Percentiles rank a stretch among this genome's conserved stretches.
phyloP scores from a whole-genome alignment of 2,888 invertebrate species.

The Erebia aethiops region DNA sequence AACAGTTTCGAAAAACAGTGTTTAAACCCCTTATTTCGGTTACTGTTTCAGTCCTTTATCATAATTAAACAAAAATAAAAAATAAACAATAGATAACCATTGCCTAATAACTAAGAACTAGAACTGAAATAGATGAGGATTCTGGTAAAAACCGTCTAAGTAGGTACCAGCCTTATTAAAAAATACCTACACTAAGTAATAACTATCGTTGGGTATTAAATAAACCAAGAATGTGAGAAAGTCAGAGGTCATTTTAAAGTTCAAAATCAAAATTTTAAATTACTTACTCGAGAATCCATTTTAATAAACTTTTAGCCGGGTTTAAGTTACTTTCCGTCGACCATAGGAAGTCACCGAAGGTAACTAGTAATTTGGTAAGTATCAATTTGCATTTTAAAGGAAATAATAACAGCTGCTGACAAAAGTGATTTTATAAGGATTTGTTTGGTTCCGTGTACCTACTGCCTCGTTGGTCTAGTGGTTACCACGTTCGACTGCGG shows the following conservation, averaged over 20 bases:
- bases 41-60: too few relatives aligned
- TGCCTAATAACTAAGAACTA: too few relatives aligned
- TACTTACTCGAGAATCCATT: neutral
- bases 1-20: too few relatives aligned
- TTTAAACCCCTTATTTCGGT: too few relatives aligned
- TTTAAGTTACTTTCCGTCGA: constrained; percentile 3
- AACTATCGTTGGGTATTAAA: neutral
- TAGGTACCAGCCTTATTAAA: too few relatives aligned
- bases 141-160: too few relatives aligned
- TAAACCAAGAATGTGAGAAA: constrained; percentile 11
- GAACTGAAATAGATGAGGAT: too few relatives aligned
- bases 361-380: neutral
- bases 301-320: constrained; percentile 1
- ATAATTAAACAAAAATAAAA: too few relatives aligned
- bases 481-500: too few relatives aligned
- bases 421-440: neutral
- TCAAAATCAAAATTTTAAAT: constrained; percentile 19
- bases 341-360: neutral
- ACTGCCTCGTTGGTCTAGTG: too few relatives aligned
- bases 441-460: neutral
- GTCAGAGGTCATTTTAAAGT: constrained; percentile 10
- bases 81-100: too few relatives aligned
- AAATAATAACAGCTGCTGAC: neutral
- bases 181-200: too few relatives aligned
- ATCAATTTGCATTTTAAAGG: constrained; percentile 12